Evolutionary conservation across 2,797 vertebrate genomes (phyloP), one percentile per base, ranked within the genome.

Genomic region (Oreortyx pictus): DNA sequence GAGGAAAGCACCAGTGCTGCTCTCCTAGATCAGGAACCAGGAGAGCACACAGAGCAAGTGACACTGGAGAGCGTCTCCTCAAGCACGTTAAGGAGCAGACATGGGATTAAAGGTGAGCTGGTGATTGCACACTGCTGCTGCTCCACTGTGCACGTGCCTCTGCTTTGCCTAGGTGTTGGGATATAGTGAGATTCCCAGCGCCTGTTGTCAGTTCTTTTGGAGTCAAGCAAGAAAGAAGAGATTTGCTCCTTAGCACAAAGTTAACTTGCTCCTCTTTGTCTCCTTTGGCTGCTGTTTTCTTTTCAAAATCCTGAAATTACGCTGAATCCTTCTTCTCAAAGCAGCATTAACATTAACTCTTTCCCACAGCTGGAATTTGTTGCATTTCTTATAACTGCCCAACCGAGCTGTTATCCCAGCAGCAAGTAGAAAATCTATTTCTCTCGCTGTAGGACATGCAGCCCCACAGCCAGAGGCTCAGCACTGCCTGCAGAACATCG

Each of bases 41-140:
- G 50, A 61, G 57, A 39, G 44, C 44, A 71, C 39, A 19, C 1
- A 19, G 49, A 62, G 52, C 82, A 59, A 27, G 73, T 83, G 75
- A 59, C 52, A 2, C 39, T 37, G 24, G 82, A 90, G 25, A 64
- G 12, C 0, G 1, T 6, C 56, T 81, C 77, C 54, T 84, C 82
- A 75, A 29, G 17, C 37, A 8, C 0, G 0, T 66, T 96, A 67
- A 95, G 96, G 91, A 91, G n/a, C 54, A 94, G 96, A 64, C 56
- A 11, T 5, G 77, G 33, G 18, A 62, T 14, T 1, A 60, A 82
- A 96, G 97, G 97, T 98, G 82, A 97, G 97, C 47, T 80, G 37
- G 27, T 60, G 59, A 29, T 56, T 94, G 75, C 47, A 66, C 35
- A 2, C 22, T 78, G 52, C 65, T 85, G 35, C 73, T 76, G 22